Base-by-base conservation (phyloP, 2,113 vertebrate genomes). In the Aldabrachelys gigantea region DNA sequence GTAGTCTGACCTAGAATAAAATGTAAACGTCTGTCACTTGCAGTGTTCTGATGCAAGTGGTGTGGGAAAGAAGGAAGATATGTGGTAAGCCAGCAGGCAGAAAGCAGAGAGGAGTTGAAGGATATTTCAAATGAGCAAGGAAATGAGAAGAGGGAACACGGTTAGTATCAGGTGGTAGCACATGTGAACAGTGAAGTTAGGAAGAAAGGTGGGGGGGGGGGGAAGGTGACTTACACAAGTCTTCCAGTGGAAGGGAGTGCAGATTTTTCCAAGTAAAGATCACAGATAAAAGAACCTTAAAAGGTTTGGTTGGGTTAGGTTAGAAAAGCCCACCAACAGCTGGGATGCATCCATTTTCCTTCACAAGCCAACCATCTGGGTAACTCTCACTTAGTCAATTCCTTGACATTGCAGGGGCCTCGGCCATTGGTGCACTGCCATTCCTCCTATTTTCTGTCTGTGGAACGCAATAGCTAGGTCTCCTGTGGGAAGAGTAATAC, bases 161-260 rank as follows among this genome's bases (percentile, higher is more conserved):
- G 89, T 87, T 44, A 59, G 59, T 92, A 96, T 95, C 93, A 94
- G 96, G 92, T 96, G 94, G 89, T 86, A 95, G 75, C 91, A 93
- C 89, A 96, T 90, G 94, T 95, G 95, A 94, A 69, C 49, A 79
- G 85, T 54, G 81, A 93, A 95, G 82, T 93, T 89, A 94, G 85
- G 79, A 96, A 95, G 96, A 96, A 96, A 92, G 95, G n/a, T n/a
- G n/a, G 97, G 84, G 93, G 87, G 92, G 72, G 65, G 84, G 88
- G 93, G 95, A 89, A 97, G 94, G 96, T 95, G 93, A 95, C 65
- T 96, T 84, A 93, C 86, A 94, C 93, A 97, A 54, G 94, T 96
- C 92, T 95, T 87, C 96, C 94, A 95, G 94, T 96, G 95, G 82
- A 96, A 95, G 81, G 93, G 88, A 96, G 91, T 5, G 9, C 44